phyloP scores from a whole-genome alignment of 2,888 invertebrate species.

The Spatulosminthurus flaviceps region DNA sequence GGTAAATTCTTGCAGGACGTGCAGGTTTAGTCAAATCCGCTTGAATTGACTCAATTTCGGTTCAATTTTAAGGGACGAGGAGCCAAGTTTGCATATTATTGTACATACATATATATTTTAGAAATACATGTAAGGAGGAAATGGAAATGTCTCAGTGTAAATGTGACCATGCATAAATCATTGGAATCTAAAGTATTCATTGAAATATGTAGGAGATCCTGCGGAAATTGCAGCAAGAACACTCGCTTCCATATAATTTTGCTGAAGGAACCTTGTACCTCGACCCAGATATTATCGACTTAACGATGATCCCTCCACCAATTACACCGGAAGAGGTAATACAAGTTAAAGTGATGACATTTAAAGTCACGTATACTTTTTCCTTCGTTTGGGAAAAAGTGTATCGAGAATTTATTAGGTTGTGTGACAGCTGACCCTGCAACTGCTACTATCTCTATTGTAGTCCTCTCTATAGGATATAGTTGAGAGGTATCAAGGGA shows the following conservation, averaged over 20 bases:
- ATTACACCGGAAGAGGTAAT: slow-evolving; percentile 79
- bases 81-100: no score
- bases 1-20: slow-evolving; percentile 41
- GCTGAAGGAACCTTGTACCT: slow-evolving; percentile 71
- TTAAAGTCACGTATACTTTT: neutral
- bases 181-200: no score
- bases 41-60: no score
- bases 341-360: neutral
- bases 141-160: no score
- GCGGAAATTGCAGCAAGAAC: slow-evolving; percentile 66
- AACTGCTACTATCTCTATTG: neutral
- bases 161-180: no score
- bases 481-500: neutral
- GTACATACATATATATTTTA: no score
- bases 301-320: slow-evolving; percentile 87
- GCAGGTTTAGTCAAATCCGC: no score
- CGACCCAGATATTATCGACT: slow-evolving; percentile 88
- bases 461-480: neutral
- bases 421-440: neutral
- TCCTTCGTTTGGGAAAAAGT: neutral
- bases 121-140: no score
- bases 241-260: slow-evolving; percentile 66
- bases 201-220: slow-evolving; percentile 64
- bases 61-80: no score
- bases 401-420: neutral